Conservation (phyloP, 2,113 vertebrate genomes). For the Fregetta grallaria region DNA sequence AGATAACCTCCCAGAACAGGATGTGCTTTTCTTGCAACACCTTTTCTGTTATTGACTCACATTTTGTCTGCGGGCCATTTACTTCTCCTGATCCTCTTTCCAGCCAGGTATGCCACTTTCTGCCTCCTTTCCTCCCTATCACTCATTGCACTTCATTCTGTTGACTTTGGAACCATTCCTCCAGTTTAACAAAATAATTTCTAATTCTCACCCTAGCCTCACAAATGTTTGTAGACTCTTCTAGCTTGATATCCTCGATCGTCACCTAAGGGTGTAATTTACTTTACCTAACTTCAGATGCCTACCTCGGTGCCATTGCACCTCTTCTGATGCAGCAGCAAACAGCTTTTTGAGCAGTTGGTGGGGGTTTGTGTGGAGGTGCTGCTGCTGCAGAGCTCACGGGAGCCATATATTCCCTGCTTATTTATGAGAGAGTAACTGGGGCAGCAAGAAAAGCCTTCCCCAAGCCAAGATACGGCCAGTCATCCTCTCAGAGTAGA, state of each 20-base stretch:
- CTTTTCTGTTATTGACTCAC: neutral
- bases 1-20: neutral
- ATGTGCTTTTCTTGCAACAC: neutral
- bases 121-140: neutral
- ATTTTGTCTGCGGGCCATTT: neutral
- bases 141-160: neutral
- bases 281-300: neutral
- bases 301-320: neutral
- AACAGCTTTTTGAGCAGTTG: neutral
- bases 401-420: neutral
- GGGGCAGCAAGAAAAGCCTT: neutral
- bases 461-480: neutral
- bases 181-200: accelerated
- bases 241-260: neutral
- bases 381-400: neutral
- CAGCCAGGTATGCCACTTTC: neutral
- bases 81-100: neutral
- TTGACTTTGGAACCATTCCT: neutral
- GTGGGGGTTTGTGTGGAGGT: neutral
- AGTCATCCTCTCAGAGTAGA: neutral
- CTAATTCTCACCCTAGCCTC: neutral
- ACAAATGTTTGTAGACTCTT: neutral
- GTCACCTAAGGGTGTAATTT: neutral
- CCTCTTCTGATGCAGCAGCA: neutral
- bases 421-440: neutral